Evolutionary conservation across 2,888 invertebrate species (phyloP), one percentile per base, ranked within the genome.

Genomic region (Cryptus armator): DNA sequence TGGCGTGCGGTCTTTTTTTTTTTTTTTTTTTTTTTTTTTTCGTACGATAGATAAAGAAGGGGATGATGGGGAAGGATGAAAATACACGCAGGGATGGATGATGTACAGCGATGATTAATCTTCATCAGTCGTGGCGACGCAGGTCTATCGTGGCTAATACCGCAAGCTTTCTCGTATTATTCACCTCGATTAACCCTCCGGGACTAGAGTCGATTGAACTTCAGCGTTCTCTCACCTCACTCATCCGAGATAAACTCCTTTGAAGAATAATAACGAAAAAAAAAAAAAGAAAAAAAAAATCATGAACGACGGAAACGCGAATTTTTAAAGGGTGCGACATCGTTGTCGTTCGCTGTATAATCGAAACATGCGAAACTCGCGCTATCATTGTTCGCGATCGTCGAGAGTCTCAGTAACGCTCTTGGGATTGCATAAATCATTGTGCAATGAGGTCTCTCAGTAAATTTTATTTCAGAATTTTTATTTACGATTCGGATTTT

Each of bases 21-120:
- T 24, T 24, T 24, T 56, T 19, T 9, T 19, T 37, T 56, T 4
- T 56, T 48, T 56, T 56, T 24, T 24, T 24, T 43, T 56, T 4
- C 7, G n/a, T 16, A 24, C 37, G 43, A 72, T 19, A 24, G 72
- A 44, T 53, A 14, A 14, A 72, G 56, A 59, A 68, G 72, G 32
- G 56, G 72, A 72, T 37, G 19, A 16, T 56, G 10, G 56, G 37
- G 24, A 10, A 56, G 56, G 53, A 53, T 72, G 72, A 32, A 72
- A 43, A 59, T 56, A 56, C 56, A 24, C 19, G 56, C 0, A 9
- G 24, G 56, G 56, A 19, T 56, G 19, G 56, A 56, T 10, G 44
- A 24, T 19, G 53, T 53, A 53, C 7, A 43, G 56, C 14, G 56
- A 59, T 56, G 59, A 72, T 72, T 72, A 59, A 72, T 72, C 72